Conservation (phyloP, 23 tunicate species). For the Trididemnum nubilum region DNA sequence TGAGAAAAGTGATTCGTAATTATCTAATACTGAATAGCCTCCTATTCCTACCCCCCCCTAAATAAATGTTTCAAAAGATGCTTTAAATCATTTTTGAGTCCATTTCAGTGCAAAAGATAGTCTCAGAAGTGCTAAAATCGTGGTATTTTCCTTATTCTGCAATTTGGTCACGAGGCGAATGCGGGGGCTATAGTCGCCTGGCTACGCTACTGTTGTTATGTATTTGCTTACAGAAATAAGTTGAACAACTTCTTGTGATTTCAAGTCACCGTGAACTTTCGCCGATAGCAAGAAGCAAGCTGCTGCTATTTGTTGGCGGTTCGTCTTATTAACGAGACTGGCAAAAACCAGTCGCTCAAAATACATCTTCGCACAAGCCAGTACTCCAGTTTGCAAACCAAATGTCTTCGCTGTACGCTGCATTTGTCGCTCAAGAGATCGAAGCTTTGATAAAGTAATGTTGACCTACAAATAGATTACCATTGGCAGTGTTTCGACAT, state of each 20-base stretch:
- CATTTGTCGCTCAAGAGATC: conserved; percentile 72
- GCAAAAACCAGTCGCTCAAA: conserved; percentile 68
- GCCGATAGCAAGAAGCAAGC: conserved; percentile 67
- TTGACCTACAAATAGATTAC: conserved; percentile 57
- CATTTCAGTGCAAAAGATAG: too few relatives aligned
- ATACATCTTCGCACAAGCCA: conserved; percentile 39
- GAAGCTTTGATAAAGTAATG: conserved; percentile 70
- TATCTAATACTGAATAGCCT: too few relatives aligned
- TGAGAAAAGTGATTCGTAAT: too few relatives aligned
- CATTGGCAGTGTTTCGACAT: too few relatives aligned
- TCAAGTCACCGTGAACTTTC: conserved; percentile 76
- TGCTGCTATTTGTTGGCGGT: conserved; percentile 71
- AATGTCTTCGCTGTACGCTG: conserved; percentile 40
- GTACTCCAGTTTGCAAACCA: conserved; percentile 46
- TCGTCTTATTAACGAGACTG: conserved; percentile 47
- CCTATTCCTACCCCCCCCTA: too few relatives aligned
- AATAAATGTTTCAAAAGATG: too few relatives aligned
- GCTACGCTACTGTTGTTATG: too few relatives aligned
- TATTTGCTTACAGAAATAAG: conserved; percentile 67
- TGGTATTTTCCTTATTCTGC: too few relatives aligned
- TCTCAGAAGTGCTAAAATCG: too few relatives aligned
- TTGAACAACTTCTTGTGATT: conserved; percentile 34
- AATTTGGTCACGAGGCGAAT: too few relatives aligned
- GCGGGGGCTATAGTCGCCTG: too few relatives aligned
- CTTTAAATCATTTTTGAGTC: too few relatives aligned